These are phyloP conservation scores for Columba livia DNA, from an alignment of 2,113 vertebrate species.

Conservation along the genomic window DNA sequence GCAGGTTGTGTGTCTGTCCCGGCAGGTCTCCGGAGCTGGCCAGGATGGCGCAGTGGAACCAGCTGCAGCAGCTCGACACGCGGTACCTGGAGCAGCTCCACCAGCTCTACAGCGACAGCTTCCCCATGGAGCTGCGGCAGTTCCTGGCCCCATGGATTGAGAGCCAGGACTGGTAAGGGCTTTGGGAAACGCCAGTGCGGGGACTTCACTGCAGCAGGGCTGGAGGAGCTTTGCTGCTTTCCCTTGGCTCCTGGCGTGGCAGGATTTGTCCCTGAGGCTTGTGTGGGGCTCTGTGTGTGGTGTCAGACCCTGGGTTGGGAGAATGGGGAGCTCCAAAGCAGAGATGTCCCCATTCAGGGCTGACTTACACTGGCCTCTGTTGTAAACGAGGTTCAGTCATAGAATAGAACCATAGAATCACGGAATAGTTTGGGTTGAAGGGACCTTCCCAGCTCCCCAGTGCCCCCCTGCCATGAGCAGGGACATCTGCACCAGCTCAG, in stretches of 20 bases:
- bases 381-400: neutral
- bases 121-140: constrained; percentile 97
- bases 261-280: neutral
- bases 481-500: too few relatives aligned
- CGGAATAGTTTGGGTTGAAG: too few relatives aligned
- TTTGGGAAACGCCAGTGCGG: fast-evolving
- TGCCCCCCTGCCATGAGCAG: too few relatives aligned
- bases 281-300: fast-evolving
- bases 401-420: too few relatives aligned
- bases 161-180: constrained; percentile 93
- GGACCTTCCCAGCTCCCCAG: too few relatives aligned
- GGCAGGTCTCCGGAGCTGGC: constrained; percentile 29
- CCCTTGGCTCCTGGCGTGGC: neutral
- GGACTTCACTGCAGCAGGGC: too few relatives aligned
- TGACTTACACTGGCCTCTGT: neutral
- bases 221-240: neutral
- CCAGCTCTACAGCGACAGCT: constrained; percentile 98
- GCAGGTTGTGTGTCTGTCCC: fast-evolving
- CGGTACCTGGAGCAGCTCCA: constrained; percentile 97
- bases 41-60: constrained; percentile 98
- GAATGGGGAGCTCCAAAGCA: neutral
- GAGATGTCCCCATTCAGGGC: neutral
- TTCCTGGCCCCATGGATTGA: constrained; percentile 98
- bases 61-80: constrained; percentile 97
- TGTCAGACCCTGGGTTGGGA: fast-evolving